A percentile compares a stretch with the other conserved stretches of the same genome.
Conservation (phyloP, 1,140 invertebrate genomes). For the Coenobita brevimanus region DNA sequence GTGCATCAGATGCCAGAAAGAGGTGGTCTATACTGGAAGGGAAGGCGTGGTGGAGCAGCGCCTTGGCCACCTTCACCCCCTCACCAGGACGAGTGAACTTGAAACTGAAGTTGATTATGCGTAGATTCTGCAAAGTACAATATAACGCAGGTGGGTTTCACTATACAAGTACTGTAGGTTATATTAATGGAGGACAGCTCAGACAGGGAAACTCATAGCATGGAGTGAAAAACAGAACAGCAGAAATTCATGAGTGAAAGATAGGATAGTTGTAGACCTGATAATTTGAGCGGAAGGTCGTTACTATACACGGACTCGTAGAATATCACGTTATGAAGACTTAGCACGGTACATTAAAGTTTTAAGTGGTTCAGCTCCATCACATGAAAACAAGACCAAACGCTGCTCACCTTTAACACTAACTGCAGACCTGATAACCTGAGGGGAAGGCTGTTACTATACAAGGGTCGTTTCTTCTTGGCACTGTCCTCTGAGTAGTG, state of each 20-base stretch:
- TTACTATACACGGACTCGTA: too few species aligned
- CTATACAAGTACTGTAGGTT: not conserved
- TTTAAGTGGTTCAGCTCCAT: too few species aligned
- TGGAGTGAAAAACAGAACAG: too few species aligned
- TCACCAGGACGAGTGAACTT: slow-evolving; percentile 87
- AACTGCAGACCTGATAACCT: slow-evolving; percentile 51
- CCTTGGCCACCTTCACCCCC: slow-evolving; percentile 85
- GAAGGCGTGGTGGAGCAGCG: slow-evolving; percentile 89
- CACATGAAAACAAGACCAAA: too few species aligned
- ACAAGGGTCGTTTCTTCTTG: slow-evolving; percentile 42
- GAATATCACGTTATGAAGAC: too few species aligned
- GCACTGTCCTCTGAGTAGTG: slow-evolving; percentile 38
- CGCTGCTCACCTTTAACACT: slow-evolving; percentile 44
- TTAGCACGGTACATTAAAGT: too few species aligned
- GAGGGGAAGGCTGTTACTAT: slow-evolving; percentile 26
- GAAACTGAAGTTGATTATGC: slow-evolving; percentile 90
- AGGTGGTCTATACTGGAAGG: slow-evolving; percentile 87
- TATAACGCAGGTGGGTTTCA: too few species aligned
- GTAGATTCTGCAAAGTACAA: slow-evolving; percentile 80
- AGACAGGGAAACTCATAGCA: too few species aligned
- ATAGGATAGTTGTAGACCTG: too few species aligned
- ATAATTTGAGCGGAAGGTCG: too few species aligned
- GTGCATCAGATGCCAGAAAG: slow-evolving; percentile 90
- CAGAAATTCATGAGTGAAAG: too few species aligned
- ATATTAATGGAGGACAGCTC: too few species aligned